phyloP scores from a whole-genome alignment of 1,140 invertebrate species.

The Drosophila repleta region DNA sequence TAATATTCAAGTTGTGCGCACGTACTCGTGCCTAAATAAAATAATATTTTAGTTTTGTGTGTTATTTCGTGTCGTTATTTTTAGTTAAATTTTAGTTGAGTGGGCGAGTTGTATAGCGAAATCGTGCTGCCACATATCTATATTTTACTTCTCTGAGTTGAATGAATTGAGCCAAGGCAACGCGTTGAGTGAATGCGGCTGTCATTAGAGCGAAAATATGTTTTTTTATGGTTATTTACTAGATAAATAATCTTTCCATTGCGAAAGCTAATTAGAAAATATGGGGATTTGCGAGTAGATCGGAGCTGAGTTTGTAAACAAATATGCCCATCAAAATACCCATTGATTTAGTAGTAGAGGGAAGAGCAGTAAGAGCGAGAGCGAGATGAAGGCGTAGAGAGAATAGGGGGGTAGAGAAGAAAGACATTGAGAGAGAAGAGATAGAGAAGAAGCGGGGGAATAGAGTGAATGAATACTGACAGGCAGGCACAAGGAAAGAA shows the following conservation, averaged over 20 bases:
- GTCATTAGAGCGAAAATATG: background rate
- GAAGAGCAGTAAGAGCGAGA: no score
- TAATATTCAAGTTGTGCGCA: slow-evolving; percentile 29
- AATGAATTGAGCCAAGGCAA: slow-evolving; percentile 71
- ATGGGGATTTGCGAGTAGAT: no score
- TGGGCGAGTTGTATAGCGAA: slow-evolving; percentile 33
- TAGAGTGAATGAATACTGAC: no score
- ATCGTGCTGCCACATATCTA: background rate
- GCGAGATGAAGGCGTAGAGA: no score
- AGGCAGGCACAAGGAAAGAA: no score
- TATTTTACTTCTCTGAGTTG: slow-evolving; percentile 38
- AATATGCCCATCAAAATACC: no score
- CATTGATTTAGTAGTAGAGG: no score
- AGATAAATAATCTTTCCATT: no score
- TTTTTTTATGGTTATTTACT: background rate
- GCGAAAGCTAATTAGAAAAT: background rate
- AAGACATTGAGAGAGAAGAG: no score
- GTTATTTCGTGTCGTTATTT: slow-evolving; percentile 59
- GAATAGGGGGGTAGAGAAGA: no score
- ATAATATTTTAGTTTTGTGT: slow-evolving; percentile 37
- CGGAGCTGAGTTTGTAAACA: no score
- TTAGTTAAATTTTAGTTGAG: slow-evolving; percentile 41
- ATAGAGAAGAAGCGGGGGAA: no score
- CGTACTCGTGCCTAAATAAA: slow-evolving; percentile 32
- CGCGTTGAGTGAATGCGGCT: background rate